Conservation (phyloP, 2,113 vertebrate species). For the Corythornis vintsioides region DNA sequence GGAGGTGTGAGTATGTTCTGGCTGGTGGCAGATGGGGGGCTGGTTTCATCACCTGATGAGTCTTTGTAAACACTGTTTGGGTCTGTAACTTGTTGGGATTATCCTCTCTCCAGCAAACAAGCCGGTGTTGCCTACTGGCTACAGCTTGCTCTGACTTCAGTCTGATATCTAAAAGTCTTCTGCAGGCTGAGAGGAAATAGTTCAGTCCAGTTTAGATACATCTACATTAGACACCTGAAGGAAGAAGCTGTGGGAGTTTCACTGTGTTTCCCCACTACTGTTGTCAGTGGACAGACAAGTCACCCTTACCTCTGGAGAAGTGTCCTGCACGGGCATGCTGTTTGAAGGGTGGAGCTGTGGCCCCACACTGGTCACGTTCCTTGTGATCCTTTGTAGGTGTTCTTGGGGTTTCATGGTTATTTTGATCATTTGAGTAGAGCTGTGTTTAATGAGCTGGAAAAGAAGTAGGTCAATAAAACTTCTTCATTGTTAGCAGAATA, state of each 20-base stretch:
- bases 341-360: not conserved
- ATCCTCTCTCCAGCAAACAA: not conserved
- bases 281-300: rapidly evolving
- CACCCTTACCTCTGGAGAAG: not conserved
- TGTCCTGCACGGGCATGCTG: not conserved
- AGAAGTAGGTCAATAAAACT: constrained; percentile 70
- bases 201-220: not conserved
- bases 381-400: constrained; percentile 1
- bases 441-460: constrained; percentile 68
- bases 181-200: not conserved
- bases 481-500: constrained; percentile 58
- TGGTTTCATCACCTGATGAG: not conserved
- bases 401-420: constrained; percentile 44
- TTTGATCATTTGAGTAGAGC: constrained; percentile 59
- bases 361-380: rapidly evolving
- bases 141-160: not conserved
- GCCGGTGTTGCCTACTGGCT: not conserved
- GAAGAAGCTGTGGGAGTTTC: not conserved
- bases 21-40: not conserved
- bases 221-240: rapidly evolving
- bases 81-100: not conserved
- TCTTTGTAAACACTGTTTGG: not conserved
- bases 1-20: not conserved
- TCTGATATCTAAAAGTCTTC: not conserved
- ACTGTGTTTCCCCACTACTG: rapidly evolving